Base-by-base conservation (phyloP, 1,140 invertebrate genomes). In the Brachystomella parvula region DNA sequence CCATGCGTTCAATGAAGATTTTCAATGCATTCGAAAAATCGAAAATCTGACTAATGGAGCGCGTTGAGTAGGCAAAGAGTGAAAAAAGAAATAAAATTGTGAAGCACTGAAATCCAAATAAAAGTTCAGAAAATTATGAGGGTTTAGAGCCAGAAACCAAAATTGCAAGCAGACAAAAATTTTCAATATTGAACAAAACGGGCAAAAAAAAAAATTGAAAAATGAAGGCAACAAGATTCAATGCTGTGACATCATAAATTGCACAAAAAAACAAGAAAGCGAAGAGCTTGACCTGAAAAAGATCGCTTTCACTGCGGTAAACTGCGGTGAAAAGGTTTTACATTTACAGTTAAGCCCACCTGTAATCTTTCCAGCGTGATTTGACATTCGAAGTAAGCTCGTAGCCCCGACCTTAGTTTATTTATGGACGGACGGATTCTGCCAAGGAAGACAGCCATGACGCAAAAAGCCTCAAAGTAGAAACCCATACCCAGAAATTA, bases 381-480 rank as follows among this genome's bases (percentile, higher is more conserved):
- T 31, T 33, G 47, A 29, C 26, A 32, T 32, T 73, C 70, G 33
- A 71, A 69, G 44, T 63, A 71, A 44, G 53, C 57, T 9, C 65
- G n/a, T 26, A 73, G 32, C 9, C 61, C 66, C 19, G 65, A 32
- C 2, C 71, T 59, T 1, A 71, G 24, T 21, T 32, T 64, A 31
- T 63, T 61, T 19, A 67, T 44, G 12, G 67, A 61, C 31, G 64
- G 67, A 62, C 79, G 72, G 61, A 79, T 58, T 12, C 70, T 31
- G 35, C 56, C 67, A 39, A 21, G 56, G 35, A 53, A 71, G 15
- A 71, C 28, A 44, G 67, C 70, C 47, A 67, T 29, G 21, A 71
- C 35, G 31, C 66, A 69, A 66, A 79, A 79, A 60, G 75, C 78
- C 78, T 79, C 73, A 77, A 76, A 31, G n/a, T 64, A n/a, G 24